Base-by-base conservation (phyloP, 2,888 invertebrate species). In the Chaetoderma sp. region DNA sequence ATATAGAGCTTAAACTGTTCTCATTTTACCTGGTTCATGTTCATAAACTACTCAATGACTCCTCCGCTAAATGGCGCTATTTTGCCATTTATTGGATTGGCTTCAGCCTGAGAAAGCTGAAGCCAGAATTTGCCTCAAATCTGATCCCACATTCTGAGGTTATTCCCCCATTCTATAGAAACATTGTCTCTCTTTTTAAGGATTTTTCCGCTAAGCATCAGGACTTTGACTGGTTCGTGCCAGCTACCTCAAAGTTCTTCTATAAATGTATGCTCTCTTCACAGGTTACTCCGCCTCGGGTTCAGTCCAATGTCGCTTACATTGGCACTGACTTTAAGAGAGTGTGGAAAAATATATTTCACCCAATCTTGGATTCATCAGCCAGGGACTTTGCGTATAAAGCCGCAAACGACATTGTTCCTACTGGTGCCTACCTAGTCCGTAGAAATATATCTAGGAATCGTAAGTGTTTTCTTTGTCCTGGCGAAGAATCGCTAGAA, bases 21-120 rank as follows among this genome's bases (percentile, higher is more conserved):
- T 55, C 62, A 27, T 30, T 62, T 13, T 25, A 25, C 6, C 27
- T 62, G 4, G 33, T 18, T 2, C 61, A 66, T 62, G 13, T 63
- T 8, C 49, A 63, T 33, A 55, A 60, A 39, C 21, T 67, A 21
- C 30, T 60, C 6, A 61, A 21, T 25, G 6, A 50, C 36, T 13
- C 18, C 21, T 33, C 56, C 8, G 64, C 65, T 8, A 58, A 49
- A 54, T 52, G 52, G 52, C 16, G 27, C 13, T 30, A 52, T n/a
- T 52, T 52, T 27, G 27, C 52, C 21, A 23, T 52, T 10, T 52
- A 52, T 23, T 52, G 52, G 52, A 13, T 28, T 8, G 52, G 52
- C 8, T 32, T 30, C n/a, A 8, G 13, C 28, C 13, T 52, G 16
- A 16, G 52, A n/a, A 16, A 13, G 13, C 52, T 52, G 13, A 32